A percentile compares a stretch with the other conserved stretches of the same genome.
phyloP scores from a whole-genome alignment of 1,140 invertebrate species.

The Rhizoglyphus robini region DNA sequence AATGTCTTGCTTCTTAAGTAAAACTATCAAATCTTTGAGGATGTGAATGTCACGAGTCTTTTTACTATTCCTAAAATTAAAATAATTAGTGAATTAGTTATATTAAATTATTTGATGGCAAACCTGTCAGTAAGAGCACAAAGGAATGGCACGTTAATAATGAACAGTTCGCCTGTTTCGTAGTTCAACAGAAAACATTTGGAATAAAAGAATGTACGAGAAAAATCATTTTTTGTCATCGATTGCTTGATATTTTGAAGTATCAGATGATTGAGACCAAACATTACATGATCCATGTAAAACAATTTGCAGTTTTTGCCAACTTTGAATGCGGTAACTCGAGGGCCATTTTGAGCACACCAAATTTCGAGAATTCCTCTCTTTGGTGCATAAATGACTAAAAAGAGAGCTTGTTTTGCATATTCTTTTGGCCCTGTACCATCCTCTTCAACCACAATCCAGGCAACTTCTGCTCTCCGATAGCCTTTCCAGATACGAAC shows the following conservation, averaged over 20 bases:
- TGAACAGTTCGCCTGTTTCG: not conserved
- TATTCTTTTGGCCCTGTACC: constrained; percentile 22
- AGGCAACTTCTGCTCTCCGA: constrained; percentile 78
- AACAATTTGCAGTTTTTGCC: constrained; percentile 41
- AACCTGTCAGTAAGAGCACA: constrained; percentile 39
- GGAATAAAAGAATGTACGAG: not conserved
- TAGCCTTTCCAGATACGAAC: constrained; percentile 84
- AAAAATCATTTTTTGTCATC: not conserved
- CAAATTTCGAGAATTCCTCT: constrained; percentile 66
- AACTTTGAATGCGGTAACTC: constrained; percentile 76
- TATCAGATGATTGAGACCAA: constrained; percentile 18
- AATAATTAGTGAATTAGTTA: not conserved
- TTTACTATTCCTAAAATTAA: constrained; percentile 53
- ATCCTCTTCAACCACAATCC: constrained; percentile 61
- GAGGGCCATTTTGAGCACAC: constrained; percentile 64
- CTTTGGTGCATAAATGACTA: constrained; percentile 70
- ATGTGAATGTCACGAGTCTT: constrained; percentile 71
- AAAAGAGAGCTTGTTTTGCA: constrained; percentile 49
- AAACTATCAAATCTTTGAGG: constrained; percentile 47
- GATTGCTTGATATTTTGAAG: not conserved
- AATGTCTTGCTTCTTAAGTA: constrained; percentile 30
- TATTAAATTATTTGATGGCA: not conserved
- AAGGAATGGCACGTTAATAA: constrained; percentile 19
- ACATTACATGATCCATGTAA: constrained; percentile 12
- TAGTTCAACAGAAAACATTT: constrained; percentile 16